Evolutionary conservation across 2,797 vertebrate species (phyloP).

Genomic region (Australoheros facetus): DNA sequence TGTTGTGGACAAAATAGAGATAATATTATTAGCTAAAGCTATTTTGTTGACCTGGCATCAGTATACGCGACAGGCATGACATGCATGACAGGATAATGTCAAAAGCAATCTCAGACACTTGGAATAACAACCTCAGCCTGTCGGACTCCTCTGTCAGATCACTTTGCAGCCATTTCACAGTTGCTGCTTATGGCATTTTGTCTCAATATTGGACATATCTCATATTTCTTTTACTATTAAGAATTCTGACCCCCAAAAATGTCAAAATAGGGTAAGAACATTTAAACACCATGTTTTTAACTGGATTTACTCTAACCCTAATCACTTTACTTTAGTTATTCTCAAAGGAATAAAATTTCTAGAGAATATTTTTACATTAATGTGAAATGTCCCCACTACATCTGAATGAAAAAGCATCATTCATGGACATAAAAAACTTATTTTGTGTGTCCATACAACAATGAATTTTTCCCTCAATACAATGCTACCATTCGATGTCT

Average conservation of each 20-base stretch:
- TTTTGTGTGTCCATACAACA: background rate
- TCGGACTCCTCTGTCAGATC: background rate
- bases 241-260: background rate
- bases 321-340: background rate
- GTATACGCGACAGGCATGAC: background rate
- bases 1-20: background rate
- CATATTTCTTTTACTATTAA: background rate
- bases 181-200: background rate
- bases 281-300: background rate
- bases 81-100: background rate
- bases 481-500: background rate
- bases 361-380: background rate
- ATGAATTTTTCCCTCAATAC: background rate
- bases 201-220: too few species aligned
- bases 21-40: background rate
- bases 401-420: background rate
- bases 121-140: constrained; percentile 1
- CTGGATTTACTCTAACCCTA: background rate
- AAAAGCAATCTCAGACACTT: background rate
- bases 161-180: background rate
- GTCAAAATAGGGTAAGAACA: background rate
- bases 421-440: background rate
- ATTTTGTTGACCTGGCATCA: background rate
- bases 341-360: background rate
- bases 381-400: background rate